Conservation (phyloP, 2,113 vertebrate species). For the Phoenicopterus ruber region DNA sequence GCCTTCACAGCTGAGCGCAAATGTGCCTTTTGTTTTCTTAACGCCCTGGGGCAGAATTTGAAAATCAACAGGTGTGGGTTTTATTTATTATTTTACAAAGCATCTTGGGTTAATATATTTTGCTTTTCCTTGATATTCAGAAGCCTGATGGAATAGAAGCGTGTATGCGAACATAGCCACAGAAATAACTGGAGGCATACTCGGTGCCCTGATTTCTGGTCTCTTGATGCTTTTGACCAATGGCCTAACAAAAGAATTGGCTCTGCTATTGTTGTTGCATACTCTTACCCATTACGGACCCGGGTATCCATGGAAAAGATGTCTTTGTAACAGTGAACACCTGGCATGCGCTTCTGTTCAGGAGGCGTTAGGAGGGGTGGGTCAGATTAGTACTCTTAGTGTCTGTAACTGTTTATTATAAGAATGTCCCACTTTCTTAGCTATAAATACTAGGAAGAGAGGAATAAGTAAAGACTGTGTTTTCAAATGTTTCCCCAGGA, state of each 20-base stretch:
- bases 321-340: conserved; percentile 1
- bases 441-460: not conserved
- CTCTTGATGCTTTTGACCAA: conserved; percentile 7
- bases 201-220: conserved; percentile 42
- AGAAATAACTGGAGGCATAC: conserved; percentile 23
- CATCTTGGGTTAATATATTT: not conserved
- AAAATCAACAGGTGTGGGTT: not conserved
- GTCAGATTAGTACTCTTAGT: not conserved
- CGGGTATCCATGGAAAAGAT: not conserved
- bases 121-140: not conserved
- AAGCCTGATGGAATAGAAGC: not conserved
- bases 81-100: not conserved
- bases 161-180: not conserved
- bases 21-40: conserved; percentile 25
- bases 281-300: not conserved
- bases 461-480: not conserved
- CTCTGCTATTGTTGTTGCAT: not conserved
- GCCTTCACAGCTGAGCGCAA: not conserved
- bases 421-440: not conserved
- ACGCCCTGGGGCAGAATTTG: not conserved
- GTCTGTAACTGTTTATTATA: not conserved
- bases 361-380: not conserved
- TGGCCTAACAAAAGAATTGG: not conserved
- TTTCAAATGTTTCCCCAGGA: not conserved
- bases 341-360: not conserved